A percentile compares a stretch with the other conserved stretches of the same genome.
Conservation (phyloP, 2,113 vertebrate genomes). For the Fregata magnificens region DNA sequence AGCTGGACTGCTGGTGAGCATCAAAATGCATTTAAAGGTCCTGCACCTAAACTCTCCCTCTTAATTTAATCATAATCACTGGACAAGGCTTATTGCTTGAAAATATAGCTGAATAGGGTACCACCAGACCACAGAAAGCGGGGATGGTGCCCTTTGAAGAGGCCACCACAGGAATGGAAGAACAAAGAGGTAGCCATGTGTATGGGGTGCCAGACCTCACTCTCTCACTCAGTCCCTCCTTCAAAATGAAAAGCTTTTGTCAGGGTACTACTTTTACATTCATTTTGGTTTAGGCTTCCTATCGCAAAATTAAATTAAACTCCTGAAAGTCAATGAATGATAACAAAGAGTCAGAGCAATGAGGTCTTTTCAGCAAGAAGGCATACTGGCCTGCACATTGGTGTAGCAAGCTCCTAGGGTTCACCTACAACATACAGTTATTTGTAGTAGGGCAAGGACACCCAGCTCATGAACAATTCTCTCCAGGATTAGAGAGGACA, state of each 20-base stretch:
- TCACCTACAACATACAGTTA: neutral
- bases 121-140: neutral
- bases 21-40: neutral
- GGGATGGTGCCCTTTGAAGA: too few relatives aligned
- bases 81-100: neutral
- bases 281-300: neutral
- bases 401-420: neutral
- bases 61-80: neutral
- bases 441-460: neutral
- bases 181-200: fast-evolving
- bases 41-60: neutral
- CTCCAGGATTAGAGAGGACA: neutral
- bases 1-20: neutral
- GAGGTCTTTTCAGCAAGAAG: neutral
- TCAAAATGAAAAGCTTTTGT: neutral
- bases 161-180: neutral
- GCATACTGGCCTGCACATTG: neutral
- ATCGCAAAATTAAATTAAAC: neutral
- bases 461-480: neutral
- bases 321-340: neutral
- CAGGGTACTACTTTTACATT: neutral
- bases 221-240: neutral
- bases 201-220: too few relatives aligned
- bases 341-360: neutral
- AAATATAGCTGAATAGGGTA: neutral